phyloP scores from a whole-genome alignment of 1,140 invertebrate genomes.

The Wasmannia auropunctata region DNA sequence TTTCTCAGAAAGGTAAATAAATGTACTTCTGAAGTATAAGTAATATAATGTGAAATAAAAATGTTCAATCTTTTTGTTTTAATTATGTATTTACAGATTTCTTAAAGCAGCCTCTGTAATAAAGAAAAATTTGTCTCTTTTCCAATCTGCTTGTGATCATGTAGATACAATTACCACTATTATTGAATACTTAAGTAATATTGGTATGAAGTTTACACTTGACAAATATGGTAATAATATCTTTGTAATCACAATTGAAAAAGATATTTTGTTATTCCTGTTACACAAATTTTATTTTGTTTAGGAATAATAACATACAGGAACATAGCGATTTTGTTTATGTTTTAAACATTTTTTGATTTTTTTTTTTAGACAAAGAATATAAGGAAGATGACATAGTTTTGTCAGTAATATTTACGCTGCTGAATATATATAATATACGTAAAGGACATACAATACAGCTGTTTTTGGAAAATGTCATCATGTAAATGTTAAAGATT shows the following conservation, averaged over 20 bases:
- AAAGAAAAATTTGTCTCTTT: background rate
- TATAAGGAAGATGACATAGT: background rate
- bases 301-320: background rate
- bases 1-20: background rate
- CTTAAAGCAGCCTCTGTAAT: background rate
- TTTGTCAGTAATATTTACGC: background rate
- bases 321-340: background rate
- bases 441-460: background rate
- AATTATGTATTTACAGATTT: slow-evolving; percentile 23
- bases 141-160: background rate
- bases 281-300: background rate
- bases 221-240: background rate
- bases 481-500: background rate
- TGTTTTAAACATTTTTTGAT: background rate
- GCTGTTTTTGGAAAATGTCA: background rate
- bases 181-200: background rate
- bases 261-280: background rate
- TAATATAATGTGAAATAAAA: background rate
- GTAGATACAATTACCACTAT: background rate
- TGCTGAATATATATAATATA: background rate
- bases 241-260: background rate
- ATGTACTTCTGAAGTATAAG: background rate
- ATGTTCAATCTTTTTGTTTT: background rate
- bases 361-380: background rate
- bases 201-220: background rate